Conservation (phyloP, 2,113 vertebrate genomes). For the Atlantisia rogersi region DNA sequence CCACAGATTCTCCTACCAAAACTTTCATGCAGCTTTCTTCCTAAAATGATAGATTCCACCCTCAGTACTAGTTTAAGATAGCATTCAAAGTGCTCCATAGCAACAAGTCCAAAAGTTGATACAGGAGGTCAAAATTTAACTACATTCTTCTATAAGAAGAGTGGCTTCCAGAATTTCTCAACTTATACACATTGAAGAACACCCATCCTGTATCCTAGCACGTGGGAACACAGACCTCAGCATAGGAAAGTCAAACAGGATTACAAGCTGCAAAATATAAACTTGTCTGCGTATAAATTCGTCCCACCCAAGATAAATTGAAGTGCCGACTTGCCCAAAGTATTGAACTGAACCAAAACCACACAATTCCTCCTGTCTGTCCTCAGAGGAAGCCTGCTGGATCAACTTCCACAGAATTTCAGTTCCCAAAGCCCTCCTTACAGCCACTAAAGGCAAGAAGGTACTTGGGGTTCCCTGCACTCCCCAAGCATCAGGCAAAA, state of each 20-base stretch:
- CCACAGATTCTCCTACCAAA: neutral
- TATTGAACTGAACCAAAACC: neutral
- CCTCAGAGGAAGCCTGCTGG: neutral
- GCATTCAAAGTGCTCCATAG: neutral
- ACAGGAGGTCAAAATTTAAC: neutral
- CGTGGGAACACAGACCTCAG: neutral
- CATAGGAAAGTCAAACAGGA: neutral
- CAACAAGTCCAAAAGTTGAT: neutral
- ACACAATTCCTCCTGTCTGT: neutral
- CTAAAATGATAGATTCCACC: neutral
- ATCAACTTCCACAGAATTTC: neutral
- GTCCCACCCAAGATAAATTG: neutral
- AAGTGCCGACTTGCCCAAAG: neutral
- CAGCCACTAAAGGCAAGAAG: neutral
- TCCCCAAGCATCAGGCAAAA: neutral
- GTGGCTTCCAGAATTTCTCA: neutral
- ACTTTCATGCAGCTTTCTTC: neutral
- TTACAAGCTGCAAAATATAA: neutral
- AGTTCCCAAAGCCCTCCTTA: neutral
- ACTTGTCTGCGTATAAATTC: neutral
- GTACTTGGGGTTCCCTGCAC: neutral
- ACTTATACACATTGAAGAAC: neutral
- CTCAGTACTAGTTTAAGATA: neutral
- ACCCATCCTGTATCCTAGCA: too few relatives aligned
- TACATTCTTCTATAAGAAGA: neutral